Conservation (phyloP, 2,797 vertebrate species). For the Poeciliopsis presidionis region DNA sequence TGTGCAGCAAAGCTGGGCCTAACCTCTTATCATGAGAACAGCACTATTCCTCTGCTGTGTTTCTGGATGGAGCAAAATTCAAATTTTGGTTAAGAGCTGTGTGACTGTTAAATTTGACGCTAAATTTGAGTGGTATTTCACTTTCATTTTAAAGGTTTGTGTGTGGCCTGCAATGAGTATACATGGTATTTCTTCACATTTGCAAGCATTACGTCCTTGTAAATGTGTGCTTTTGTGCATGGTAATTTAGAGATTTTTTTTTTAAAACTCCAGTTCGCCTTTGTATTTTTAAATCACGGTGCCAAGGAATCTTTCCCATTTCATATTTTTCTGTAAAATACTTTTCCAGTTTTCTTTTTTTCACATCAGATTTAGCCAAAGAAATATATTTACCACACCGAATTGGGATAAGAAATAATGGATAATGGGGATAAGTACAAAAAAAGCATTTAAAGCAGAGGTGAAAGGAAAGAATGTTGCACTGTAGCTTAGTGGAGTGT, state of each 20-base stretch:
- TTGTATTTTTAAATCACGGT: conserved; percentile 2
- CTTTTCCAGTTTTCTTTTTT: not conserved
- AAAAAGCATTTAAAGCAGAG: not conserved
- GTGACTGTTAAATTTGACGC: conserved; percentile 27
- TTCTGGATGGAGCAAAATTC: conserved; percentile 22
- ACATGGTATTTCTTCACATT: conserved; percentile 4
- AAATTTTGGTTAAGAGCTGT: conserved; percentile 5
- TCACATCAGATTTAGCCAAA: not conserved
- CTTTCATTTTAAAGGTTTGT: conserved; percentile 42
- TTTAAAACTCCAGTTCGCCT: not conserved
- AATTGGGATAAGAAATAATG: not conserved
- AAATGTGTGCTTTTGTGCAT: conserved; percentile 7
- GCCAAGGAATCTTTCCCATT: conserved; percentile 1
- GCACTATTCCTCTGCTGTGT: conserved; percentile 37
- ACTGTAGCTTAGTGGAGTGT: not conserved
- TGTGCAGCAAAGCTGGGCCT: conserved; percentile 45
- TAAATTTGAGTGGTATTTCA: conserved; percentile 48
- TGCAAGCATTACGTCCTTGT: conserved; percentile 37
- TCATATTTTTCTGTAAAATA: not conserved
- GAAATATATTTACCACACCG: not conserved
- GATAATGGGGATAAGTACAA: not conserved
- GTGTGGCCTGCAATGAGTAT: conserved; percentile 59
- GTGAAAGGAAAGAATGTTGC: not conserved
- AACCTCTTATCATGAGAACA: conserved; percentile 42
- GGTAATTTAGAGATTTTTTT: not conserved